Evolutionary conservation across 2,113 vertebrate genomes (phyloP).

Genomic region (Tychaedon coryphoeus): DNA sequence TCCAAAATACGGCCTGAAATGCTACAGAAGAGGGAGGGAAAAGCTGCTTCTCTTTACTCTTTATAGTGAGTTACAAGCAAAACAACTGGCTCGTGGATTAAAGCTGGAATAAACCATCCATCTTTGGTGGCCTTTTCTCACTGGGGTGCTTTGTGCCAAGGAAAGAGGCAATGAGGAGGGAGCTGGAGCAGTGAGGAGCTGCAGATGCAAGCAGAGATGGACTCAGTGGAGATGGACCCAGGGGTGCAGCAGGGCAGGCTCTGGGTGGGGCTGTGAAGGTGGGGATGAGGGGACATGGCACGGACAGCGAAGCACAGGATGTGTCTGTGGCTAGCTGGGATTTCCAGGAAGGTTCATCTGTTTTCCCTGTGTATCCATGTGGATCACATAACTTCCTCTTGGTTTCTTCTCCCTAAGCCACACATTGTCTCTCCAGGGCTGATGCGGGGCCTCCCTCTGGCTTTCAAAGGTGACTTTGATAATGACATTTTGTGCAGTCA

Average conservation of each 20-base stretch:
- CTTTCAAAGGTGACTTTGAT: not conserved
- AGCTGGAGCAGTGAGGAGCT: not conserved
- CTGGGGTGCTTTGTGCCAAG: not conserved
- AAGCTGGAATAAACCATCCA: not conserved
- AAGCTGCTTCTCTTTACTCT: not conserved
- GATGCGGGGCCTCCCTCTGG: not conserved
- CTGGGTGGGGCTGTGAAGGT: not conserved
- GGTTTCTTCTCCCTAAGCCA: not conserved
- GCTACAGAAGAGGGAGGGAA: not conserved
- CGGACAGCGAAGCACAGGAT: fast-evolving
- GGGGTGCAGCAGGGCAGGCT: not conserved
- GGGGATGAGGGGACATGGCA: not conserved
- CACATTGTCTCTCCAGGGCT: not conserved
- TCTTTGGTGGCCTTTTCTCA: not conserved
- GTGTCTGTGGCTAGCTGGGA: not conserved
- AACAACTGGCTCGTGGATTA: not conserved
- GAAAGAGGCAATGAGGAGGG: not conserved
- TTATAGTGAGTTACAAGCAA: not conserved
- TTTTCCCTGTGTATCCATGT: not conserved
- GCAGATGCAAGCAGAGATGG: not conserved
- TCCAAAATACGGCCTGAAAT: not conserved
- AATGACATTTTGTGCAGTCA: not conserved
- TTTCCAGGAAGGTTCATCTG: not conserved
- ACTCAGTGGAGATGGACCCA: not conserved
- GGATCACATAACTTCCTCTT: not conserved